Evolutionary conservation across 2,797 vertebrate species (phyloP).

Genomic region (Sebastes glaucus): DNA sequence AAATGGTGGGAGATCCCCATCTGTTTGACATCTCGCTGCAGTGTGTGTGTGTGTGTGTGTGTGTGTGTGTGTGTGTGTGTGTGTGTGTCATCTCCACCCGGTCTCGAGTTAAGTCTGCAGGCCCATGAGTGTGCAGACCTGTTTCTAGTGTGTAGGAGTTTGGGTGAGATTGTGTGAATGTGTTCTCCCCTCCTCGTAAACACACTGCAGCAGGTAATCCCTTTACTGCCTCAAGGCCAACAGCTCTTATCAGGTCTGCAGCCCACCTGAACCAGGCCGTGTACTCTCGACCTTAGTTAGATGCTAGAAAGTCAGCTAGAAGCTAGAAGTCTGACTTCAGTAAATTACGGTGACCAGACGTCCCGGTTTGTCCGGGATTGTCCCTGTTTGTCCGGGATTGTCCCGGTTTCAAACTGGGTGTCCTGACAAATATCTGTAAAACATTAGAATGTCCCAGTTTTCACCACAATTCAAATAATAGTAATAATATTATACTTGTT

Average conservation of each 20-base stretch:
- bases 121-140: not conserved
- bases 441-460: too few species aligned
- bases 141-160: not conserved
- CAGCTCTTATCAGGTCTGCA: constrained; percentile 39
- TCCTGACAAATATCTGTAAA: too few species aligned
- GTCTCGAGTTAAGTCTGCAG: constrained; percentile 10
- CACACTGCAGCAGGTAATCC: constrained; percentile 30
- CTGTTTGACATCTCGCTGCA: constrained; percentile 44
- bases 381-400: too few species aligned
- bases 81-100: constrained; percentile 2
- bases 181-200: constrained; percentile 13
- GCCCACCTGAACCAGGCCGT: constrained; percentile 4
- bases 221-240: constrained; percentile 36
- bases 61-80: constrained; percentile 12
- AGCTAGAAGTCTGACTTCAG: not conserved
- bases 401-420: too few species aligned
- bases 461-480: too few species aligned
- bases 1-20: constrained; percentile 54
- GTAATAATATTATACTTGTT: too few species aligned
- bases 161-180: not conserved
- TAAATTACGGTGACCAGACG: too few species aligned
- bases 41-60: constrained; percentile 10
- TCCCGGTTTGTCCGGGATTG: too few species aligned
- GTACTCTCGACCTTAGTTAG: constrained; percentile 27
- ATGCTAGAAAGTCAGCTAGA: too few species aligned